These are phyloP conservation scores for Mormoops blainvillei DNA, from an alignment of 2,113 vertebrate species.

Conservation along the genomic window DNA sequence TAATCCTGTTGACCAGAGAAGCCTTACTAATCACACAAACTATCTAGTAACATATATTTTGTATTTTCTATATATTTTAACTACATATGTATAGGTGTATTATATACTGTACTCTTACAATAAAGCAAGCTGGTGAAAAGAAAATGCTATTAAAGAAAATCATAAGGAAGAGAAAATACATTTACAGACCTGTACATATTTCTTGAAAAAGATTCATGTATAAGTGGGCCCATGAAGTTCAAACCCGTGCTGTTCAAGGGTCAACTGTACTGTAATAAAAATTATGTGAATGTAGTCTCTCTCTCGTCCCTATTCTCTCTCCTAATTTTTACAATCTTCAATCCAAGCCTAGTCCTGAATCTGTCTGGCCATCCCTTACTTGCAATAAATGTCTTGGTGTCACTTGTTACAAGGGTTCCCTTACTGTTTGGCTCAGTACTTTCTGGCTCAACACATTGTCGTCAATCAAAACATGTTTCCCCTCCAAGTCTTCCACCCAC, in stretches of 20 bases:
- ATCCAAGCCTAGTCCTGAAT: background rate
- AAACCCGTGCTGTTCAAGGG: background rate
- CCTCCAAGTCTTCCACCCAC: background rate
- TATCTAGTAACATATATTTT: background rate
- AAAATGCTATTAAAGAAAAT: background rate
- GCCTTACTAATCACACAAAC: background rate
- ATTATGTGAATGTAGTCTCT: background rate
- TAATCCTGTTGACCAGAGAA: too few relatives aligned
- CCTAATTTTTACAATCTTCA: background rate
- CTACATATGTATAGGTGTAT: background rate
- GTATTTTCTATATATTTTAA: background rate
- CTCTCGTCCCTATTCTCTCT: background rate
- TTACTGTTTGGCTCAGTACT: background rate
- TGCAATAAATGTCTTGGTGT: background rate
- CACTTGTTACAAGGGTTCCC: background rate
- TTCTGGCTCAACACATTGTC: background rate
- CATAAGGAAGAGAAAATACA: background rate
- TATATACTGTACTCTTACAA: background rate
- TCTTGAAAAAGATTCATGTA: background rate
- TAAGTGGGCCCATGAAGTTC: background rate
- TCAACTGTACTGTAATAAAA: background rate
- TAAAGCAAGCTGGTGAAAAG: background rate
- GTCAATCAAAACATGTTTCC: background rate
- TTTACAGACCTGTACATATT: background rate
- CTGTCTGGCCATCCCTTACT: background rate